Evolutionary conservation across 2,113 vertebrate species (phyloP).

Genomic region (Xiphophorus hellerii): DNA sequence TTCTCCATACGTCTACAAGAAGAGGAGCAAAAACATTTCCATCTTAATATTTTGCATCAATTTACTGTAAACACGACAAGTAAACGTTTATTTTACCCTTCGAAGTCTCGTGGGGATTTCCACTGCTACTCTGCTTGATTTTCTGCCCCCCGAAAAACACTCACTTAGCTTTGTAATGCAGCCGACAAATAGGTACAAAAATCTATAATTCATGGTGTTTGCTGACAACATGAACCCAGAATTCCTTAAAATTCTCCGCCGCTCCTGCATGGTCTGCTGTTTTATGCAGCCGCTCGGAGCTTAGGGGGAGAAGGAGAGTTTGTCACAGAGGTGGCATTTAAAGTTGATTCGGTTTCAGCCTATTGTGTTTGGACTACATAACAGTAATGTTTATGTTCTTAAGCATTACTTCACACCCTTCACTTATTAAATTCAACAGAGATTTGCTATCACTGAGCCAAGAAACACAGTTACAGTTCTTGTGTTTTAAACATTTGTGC

Average conservation of each 20-base stretch:
- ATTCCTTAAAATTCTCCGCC: constrained; percentile 1
- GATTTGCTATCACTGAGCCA: neutral
- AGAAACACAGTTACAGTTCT: no score
- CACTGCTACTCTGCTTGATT: neutral
- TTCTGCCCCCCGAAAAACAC: neutral
- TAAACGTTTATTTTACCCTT: neutral
- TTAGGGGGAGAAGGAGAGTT: neutral
- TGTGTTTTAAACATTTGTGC: no score
- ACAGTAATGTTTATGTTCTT: constrained; percentile 15
- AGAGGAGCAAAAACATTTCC: neutral
- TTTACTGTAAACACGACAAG: neutral
- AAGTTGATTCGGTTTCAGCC: constrained; percentile 19
- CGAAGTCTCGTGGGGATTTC: neutral
- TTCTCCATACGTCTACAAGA: neutral
- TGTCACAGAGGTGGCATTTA: constrained; percentile 25
- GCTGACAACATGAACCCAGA: neutral
- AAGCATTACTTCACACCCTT: constrained; percentile 20
- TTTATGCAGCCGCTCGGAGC: constrained; percentile 10
- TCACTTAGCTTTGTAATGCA: constrained; percentile 5
- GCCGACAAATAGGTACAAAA: constrained; percentile 2
- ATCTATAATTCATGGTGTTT: constrained; percentile 18
- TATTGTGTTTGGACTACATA: constrained; percentile 14
- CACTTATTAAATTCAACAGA: constrained; percentile 3
- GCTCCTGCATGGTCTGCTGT: neutral
- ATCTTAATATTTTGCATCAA: neutral